Evolutionary conservation across 2,888 invertebrate species (phyloP), one percentile per base, ranked within the genome.

Genomic region (Leucophora obtusa): DNA sequence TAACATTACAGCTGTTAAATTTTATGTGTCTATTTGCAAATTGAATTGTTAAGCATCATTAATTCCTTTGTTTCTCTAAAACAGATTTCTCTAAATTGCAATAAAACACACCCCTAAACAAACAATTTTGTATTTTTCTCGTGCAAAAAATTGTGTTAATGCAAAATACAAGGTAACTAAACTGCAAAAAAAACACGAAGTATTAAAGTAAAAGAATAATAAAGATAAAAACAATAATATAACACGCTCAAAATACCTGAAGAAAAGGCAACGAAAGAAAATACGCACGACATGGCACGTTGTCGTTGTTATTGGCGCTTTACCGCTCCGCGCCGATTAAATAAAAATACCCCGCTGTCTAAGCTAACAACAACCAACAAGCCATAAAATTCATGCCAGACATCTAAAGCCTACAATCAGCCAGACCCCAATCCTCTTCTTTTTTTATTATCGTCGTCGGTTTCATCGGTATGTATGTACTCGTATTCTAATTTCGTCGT

Each of bases 271-370:
- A 66, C 43, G 33, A 15, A 54, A 53, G 58, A 38, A 18, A 4
- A 63, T 59, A 71, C 71, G 58, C 63, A 69, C 73, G 38, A 65
- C 63, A 63, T 73, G 69, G 50, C 73, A 73, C 68, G 78, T 79
- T 62, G 58, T 69, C 63, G 4, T 60, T 47, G n/a, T 17, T 28
- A 28, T 28, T 54, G 51, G 21, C 21, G 3, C 35, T 11, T 51
- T 28, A 21, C 24, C 14, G 11, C 10, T 11, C 51, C 51, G 28
- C 28, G 18, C 9, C 7, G n/a, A 0, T 17, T 38, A 38, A 38
- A 18, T 38, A 24, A 43, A 4, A 65, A 35, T 33, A 35, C 35
- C 8, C 18, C 35, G 14, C 33, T 17, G 28, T 28, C 50, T 21
- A 43, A 47, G 47, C 24, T 60, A 17, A n/a, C 33, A 54, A 71